Percentiles rank a stretch among this genome's conserved stretches.
Evolutionary conservation across 2,113 vertebrate genomes (phyloP).

Genomic region (Zonotrichia leucophrys): DNA sequence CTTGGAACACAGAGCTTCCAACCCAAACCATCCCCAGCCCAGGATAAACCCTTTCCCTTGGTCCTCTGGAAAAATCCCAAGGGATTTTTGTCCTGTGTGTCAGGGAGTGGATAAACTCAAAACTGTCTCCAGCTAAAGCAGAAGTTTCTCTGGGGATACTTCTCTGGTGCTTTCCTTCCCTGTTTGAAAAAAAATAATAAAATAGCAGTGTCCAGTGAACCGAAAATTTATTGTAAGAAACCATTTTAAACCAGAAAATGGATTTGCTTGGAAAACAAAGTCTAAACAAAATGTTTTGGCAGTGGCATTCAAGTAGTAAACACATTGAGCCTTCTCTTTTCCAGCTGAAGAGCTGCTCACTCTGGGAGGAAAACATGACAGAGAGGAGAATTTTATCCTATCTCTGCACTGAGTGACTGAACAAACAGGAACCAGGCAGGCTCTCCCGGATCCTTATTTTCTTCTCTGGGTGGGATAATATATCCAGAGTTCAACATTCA

Average conservation of each 20-base stretch:
- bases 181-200: not conserved
- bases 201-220: not conserved
- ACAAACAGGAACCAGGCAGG: not conserved
- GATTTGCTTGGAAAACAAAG: not conserved
- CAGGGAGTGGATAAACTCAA: accelerated
- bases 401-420: not conserved
- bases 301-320: not conserved
- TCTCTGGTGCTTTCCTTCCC: not conserved
- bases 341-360: not conserved
- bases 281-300: not conserved
- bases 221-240: not conserved
- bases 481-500: accelerated
- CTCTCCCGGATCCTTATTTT: not conserved
- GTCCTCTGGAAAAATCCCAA: not conserved
- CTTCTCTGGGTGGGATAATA: not conserved
- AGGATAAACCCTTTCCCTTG: not conserved
- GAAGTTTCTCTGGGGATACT: not conserved
- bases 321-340: not conserved
- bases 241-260: not conserved
- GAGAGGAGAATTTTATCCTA: not conserved
- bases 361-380: not conserved
- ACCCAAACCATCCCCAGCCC: not conserved
- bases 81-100: not conserved
- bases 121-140: not conserved
- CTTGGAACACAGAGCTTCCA: not conserved